phyloP scores from a whole-genome alignment of 2,888 invertebrate species.

The Anoplius nigerrimus region DNA sequence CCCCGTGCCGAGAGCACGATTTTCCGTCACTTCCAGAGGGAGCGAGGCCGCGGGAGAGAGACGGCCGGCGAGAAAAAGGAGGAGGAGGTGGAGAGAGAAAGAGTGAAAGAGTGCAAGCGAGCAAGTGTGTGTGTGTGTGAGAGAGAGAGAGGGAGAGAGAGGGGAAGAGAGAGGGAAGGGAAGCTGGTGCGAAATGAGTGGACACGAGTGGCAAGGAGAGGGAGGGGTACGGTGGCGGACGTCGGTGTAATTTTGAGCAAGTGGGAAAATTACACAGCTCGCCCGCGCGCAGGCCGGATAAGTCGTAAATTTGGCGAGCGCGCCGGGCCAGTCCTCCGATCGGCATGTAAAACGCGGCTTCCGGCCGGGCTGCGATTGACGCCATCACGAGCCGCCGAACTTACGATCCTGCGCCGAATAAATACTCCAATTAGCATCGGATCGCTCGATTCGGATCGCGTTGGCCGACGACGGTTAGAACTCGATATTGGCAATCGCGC shows the following conservation, averaged over 20 bases:
- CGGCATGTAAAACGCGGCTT: constrained; percentile 47
- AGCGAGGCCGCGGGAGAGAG: constrained; percentile 23
- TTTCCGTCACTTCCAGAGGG: constrained; percentile 61
- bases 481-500: constrained; percentile 20
- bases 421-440: constrained; percentile 25
- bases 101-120: not conserved
- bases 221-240: constrained; percentile 14
- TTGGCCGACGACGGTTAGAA: constrained; percentile 22
- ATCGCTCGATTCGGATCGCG: constrained; percentile 21
- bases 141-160: constrained; percentile 3
- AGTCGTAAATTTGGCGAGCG: constrained; percentile 64
- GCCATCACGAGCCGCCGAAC: constrained; percentile 40
- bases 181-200: constrained; percentile 1
- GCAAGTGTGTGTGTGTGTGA: not conserved
- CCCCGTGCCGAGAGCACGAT: constrained; percentile 55
- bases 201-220: not conserved
- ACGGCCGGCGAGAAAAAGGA: constrained; percentile 4
- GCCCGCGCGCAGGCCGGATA: constrained; percentile 40
- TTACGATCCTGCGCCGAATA: constrained; percentile 31
- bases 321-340: constrained; percentile 38
- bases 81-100: not conserved
- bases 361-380: constrained; percentile 46
- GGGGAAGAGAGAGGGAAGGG: not conserved
- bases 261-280: constrained; percentile 52
- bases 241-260: constrained; percentile 58